phyloP scores from a whole-genome alignment of 2,797 vertebrate genomes.

The Arnoldichthys spilopterus region DNA sequence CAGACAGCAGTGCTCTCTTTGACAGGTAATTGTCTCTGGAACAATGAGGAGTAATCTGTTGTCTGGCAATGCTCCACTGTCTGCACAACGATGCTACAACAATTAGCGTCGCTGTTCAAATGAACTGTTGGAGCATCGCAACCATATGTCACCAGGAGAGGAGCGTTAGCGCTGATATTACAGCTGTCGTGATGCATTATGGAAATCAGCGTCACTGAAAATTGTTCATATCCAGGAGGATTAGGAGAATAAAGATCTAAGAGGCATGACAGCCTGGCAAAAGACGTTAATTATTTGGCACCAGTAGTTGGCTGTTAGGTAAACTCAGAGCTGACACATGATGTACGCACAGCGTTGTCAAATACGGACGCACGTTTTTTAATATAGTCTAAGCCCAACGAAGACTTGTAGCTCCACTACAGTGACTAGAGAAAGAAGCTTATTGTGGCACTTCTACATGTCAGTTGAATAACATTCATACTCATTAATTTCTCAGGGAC shows the following conservation, averaged over 20 bases:
- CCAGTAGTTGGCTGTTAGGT: background rate
- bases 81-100: constrained; percentile 50
- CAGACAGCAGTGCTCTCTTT: constrained; percentile 26
- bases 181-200: constrained; percentile 42
- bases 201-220: constrained; percentile 41
- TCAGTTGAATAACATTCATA: too few relatives aligned
- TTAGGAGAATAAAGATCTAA: constrained; percentile 29
- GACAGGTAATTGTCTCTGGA: constrained; percentile 55
- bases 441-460: too few relatives aligned
- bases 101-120: constrained; percentile 56
- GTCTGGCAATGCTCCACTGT: constrained; percentile 42
- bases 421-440: too few relatives aligned
- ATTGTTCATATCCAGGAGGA: constrained; percentile 22
- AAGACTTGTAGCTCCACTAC: too few relatives aligned
- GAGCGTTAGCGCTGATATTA: constrained; percentile 44
- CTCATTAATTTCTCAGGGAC: too few relatives aligned
- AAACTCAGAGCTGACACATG: background rate
- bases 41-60: constrained; percentile 53
- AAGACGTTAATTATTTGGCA: background rate
- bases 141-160: constrained; percentile 51
- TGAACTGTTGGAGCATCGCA: constrained; percentile 46
- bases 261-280: constrained; percentile 12
- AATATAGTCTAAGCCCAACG: background rate
- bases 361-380: background rate
- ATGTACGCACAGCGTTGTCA: background rate